A percentile compares a stretch with the other conserved stretches of the same genome.
Evolutionary conservation across 2,113 vertebrate species (phyloP).

Genomic region (Pterocles orientalis): DNA sequence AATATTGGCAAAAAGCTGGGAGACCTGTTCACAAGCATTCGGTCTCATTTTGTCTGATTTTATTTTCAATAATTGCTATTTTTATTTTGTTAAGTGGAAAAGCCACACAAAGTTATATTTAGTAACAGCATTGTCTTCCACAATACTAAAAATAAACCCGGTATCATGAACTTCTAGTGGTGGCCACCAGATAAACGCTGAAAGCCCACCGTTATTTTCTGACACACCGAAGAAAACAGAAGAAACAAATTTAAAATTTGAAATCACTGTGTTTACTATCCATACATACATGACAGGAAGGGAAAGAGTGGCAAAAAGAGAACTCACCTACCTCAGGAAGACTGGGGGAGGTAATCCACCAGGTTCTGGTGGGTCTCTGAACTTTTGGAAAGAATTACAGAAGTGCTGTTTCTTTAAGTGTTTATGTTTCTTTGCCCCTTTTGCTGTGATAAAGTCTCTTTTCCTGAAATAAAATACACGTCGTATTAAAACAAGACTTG

Average conservation of each 20-base stretch:
- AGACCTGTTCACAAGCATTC: neutral
- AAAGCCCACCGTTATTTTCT: neutral
- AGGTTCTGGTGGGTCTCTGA: constrained; percentile 14
- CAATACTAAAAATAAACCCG: neutral
- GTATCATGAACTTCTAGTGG: neutral
- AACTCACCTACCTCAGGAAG: constrained; percentile 59
- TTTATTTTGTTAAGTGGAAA: neutral
- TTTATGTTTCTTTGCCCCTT: neutral
- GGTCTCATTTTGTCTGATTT: neutral
- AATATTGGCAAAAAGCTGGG: neutral
- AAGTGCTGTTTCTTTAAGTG: constrained; percentile 52
- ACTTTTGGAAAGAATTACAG: neutral
- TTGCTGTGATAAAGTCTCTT: constrained; percentile 41
- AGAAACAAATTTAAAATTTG: neutral
- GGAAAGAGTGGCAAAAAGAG: neutral
- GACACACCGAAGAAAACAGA: neutral
- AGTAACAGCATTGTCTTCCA: neutral
- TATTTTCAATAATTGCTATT: neutral
- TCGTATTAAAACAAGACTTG: neutral
- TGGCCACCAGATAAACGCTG: neutral
- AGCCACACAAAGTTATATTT: neutral
- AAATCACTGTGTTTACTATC: neutral
- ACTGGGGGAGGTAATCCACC: constrained; percentile 44
- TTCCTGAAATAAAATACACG: constrained; percentile 37
- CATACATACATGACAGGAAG: neutral